phyloP scores from a whole-genome alignment of 1,140 invertebrate genomes.

The Drosophila rhopaloa region DNA sequence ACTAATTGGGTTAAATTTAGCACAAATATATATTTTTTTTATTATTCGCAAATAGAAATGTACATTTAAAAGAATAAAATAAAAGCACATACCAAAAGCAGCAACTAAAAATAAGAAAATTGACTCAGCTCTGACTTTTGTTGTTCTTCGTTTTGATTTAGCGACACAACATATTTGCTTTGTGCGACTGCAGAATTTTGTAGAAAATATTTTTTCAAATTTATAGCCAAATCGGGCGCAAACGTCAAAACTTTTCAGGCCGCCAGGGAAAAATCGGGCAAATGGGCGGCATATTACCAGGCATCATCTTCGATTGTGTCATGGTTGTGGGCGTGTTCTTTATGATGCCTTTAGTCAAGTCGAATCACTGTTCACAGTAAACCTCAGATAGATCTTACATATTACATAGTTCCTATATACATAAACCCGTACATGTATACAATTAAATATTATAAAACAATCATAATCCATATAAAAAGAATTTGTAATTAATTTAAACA shows the following conservation, averaged over 20 bases:
- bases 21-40: slow-evolving; percentile 38
- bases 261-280: slow-evolving; percentile 10
- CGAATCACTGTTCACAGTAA: slow-evolving; percentile 32
- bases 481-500: no score
- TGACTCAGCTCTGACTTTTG: slow-evolving; percentile 65
- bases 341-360: slow-evolving; percentile 39
- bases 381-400: not conserved
- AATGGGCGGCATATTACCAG: slow-evolving; percentile 31
- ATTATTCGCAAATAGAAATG: slow-evolving; percentile 48
- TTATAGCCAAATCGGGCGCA: slow-evolving; percentile 80
- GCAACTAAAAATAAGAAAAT: slow-evolving; percentile 77
- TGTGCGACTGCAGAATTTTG: slow-evolving; percentile 25
- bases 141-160: slow-evolving; percentile 56
- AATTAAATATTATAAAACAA: no score
- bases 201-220: slow-evolving; percentile 72
- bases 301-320: slow-evolving; percentile 40
- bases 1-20: slow-evolving; percentile 68
- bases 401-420: no score
- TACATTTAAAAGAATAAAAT: slow-evolving; percentile 42
- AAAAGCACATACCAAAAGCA: slow-evolving; percentile 23
- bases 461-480: no score
- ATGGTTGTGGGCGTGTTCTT: slow-evolving; percentile 40
- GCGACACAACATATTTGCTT: slow-evolving; percentile 55
- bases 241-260: slow-evolving; percentile 52
- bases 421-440: no score